phyloP scores from a whole-genome alignment of 2,888 invertebrate species.

The Apamea epomidion region DNA sequence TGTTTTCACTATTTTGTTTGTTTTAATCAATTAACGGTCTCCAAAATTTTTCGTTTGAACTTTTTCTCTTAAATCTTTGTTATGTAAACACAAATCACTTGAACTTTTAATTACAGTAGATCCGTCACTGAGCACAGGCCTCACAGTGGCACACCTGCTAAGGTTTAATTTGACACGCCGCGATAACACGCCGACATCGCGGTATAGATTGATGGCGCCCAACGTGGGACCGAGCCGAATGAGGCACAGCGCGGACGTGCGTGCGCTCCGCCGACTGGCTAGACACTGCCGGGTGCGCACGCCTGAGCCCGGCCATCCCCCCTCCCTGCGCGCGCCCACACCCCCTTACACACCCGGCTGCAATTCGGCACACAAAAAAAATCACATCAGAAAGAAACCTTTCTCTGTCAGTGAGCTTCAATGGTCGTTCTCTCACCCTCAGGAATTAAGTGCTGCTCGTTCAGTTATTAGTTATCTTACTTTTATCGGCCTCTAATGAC shows the following conservation, averaged over 20 bases:
- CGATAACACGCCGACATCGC: slow-evolving; percentile 70
- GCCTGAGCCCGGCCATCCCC: slow-evolving; percentile 86
- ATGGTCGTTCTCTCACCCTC: slow-evolving; percentile 79
- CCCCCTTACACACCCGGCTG: slow-evolving; percentile 72
- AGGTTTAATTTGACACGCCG: slow-evolving; percentile 59
- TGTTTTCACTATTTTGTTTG: slow-evolving; percentile 66
- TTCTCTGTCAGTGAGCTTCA: slow-evolving; percentile 86
- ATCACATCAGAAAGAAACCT: slow-evolving; percentile 85
- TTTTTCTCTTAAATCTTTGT: slow-evolving; percentile 55
- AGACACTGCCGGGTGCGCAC: slow-evolving; percentile 87
- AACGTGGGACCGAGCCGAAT: slow-evolving; percentile 75
- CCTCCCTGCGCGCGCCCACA: slow-evolving; percentile 68
- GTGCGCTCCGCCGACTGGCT: slow-evolving; percentile 75
- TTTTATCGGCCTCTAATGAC: slow-evolving; percentile 81
- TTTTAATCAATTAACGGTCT: slow-evolving; percentile 61
- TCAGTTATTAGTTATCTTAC: slow-evolving; percentile 82
- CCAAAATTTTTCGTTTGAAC: slow-evolving; percentile 21
- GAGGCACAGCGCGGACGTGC: slow-evolving; percentile 70
- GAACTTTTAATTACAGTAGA: slow-evolving; percentile 53
- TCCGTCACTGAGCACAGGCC: slow-evolving; percentile 66
- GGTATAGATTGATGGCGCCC: slow-evolving; percentile 80
- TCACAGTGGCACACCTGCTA: slow-evolving; percentile 54
- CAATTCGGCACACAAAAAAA: slow-evolving; percentile 86
- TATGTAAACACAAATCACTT: slow-evolving; percentile 70
- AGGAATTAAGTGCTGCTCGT: slow-evolving; percentile 80